Evolutionary conservation across 2,888 invertebrate genomes (phyloP), one percentile per base, ranked within the genome.

Genomic region (Oxycera nigricornis): DNA sequence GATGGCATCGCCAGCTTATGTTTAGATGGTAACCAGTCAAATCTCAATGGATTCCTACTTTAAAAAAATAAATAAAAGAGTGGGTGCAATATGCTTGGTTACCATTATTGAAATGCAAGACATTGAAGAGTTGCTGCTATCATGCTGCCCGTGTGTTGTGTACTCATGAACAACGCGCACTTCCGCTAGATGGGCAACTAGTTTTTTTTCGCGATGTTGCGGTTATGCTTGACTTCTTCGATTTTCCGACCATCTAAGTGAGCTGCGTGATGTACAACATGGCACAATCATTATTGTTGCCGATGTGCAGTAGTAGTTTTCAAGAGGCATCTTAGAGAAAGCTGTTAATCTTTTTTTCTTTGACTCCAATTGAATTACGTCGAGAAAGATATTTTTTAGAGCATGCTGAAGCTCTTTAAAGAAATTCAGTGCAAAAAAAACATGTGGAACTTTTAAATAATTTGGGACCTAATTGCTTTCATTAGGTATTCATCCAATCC

Each of bases 161-260:
- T 28, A 57, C 46, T 14, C 17, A 46, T 24, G 7, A 65, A 41
- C 24, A n/a, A 11, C 17, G 30, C 35, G 41, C 22, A 65, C 65
- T 39, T 65, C 65, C 65, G 65, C 65, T 65, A 65, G 41, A 65
- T 41, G 65, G 39, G 11, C 20, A 65, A 59, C 59, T 26, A 59
- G 39, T 65, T 39, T 39, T 39, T 11, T n/a, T 39, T 65, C 6
- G 7, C 26, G 28, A 7, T 14, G 24, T 55, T 24, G 55, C 24
- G 6, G 41, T 65, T 65, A 9, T n/a, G 39, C 65, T 30, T 35
- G 65, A 39, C 39, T 62, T 35, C 39, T 35, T 39, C 22, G 41
- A 39, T 65, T 65, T 65, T 65, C 17, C 24, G 24, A 24, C 14
- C 6, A 24, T 17, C 65, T 41, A 6, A 20, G 65, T 24, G 11